Base-by-base conservation (phyloP, 1,140 invertebrate species). In the Phenacoccus solenopsis region DNA sequence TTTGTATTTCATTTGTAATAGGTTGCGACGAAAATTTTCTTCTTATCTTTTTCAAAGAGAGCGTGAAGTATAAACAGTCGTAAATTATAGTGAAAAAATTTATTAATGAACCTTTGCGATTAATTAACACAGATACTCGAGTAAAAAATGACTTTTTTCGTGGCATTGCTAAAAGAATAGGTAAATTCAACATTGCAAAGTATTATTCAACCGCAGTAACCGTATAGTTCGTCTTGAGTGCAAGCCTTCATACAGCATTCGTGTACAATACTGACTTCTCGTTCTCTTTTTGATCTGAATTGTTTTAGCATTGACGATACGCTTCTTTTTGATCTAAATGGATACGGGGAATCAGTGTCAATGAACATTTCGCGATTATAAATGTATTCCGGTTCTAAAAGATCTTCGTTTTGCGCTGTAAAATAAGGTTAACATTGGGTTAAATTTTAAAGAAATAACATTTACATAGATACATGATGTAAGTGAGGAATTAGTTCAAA, bases 1-100 rank as follows among this genome's bases (percentile, higher is more conserved):
- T n/a, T n/a, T n/a, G n/a, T n/a, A n/a, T n/a, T n/a, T n/a, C n/a
- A n/a, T n/a, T n/a, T n/a, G n/a, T n/a, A n/a, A n/a, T n/a, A n/a
- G n/a, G n/a, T n/a, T n/a, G n/a, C n/a, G n/a, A n/a, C n/a, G n/a
- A n/a, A n/a, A n/a, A n/a, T n/a, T n/a, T n/a, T n/a, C n/a, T n/a
- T n/a, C n/a, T n/a, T n/a, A n/a, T n/a, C n/a, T n/a, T n/a, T n/a
- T n/a, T n/a, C n/a, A n/a, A n/a, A n/a, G n/a, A n/a, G n/a, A n/a
- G n/a, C n/a, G n/a, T n/a, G n/a, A n/a, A n/a, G n/a, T n/a, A n/a
- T n/a, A n/a, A n/a, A n/a, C n/a, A n/a, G n/a, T n/a, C n/a, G n/a
- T n/a, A n/a, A n/a, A n/a, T n/a, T n/a, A n/a, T n/a, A n/a, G 38
- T 49, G 38, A 49, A 49, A 49, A 49, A 49, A 49, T 49, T 49